A percentile compares a stretch with the other conserved stretches of the same genome.
phyloP scores from a whole-genome alignment of 2,797 vertebrate genomes.

The Champsocephalus esox region DNA sequence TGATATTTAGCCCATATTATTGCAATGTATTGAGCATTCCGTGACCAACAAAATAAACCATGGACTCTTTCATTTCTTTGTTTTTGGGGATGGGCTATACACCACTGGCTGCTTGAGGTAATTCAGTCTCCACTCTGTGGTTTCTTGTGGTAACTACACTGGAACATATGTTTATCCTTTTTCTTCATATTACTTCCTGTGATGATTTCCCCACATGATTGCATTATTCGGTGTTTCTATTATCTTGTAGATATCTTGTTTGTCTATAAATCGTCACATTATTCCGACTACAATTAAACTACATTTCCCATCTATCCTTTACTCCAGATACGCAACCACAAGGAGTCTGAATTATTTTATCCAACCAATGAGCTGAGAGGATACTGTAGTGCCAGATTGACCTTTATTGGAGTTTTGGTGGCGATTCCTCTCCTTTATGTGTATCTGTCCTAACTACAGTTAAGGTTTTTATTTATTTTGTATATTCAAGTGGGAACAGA shows the following conservation, averaged over 20 bases:
- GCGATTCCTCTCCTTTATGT: constrained; percentile 32
- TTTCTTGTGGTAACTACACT: neutral
- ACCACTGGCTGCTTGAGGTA: neutral
- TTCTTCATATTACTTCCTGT: neutral
- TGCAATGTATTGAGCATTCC: constrained; percentile 60
- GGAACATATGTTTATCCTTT: neutral
- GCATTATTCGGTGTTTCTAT: neutral
- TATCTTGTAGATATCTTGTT: neutral
- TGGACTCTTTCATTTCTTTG: constrained; percentile 31
- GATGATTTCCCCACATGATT: neutral
- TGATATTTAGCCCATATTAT: constrained; percentile 46
- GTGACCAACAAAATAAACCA: constrained; percentile 67
- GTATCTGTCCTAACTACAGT: neutral
- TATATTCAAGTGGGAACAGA: neutral
- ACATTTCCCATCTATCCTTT: constrained; percentile 72
- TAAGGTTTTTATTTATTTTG: neutral
- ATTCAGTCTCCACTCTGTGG: neutral
- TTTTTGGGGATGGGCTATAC: neutral
- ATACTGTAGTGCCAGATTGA: constrained; percentile 72
- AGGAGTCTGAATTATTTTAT: constrained; percentile 39
- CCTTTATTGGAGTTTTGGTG: constrained; percentile 71
- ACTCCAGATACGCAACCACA: neutral
- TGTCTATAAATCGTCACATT: neutral
- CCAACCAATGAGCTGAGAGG: constrained; percentile 69
- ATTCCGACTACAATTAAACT: constrained; percentile 34